Conservation (phyloP, 2,797 vertebrate species). For the Spea hammondii region DNA sequence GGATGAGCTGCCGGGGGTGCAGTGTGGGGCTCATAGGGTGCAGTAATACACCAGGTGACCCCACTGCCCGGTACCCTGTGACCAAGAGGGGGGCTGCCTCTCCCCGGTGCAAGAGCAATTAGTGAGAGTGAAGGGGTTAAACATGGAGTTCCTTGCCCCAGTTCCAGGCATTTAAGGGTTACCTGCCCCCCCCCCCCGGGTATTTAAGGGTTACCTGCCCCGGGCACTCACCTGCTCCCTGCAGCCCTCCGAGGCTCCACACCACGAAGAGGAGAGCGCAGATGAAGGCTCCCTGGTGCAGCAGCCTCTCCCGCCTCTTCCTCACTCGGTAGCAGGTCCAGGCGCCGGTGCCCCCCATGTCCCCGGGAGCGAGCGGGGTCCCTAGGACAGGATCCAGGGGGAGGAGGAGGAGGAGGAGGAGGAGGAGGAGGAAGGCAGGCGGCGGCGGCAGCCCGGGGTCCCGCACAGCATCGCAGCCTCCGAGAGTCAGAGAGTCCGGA, state of each 20-base stretch:
- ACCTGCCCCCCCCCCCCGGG: constrained; percentile 20
- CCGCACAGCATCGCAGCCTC: constrained; percentile 38
- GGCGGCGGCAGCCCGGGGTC: constrained; percentile 20
- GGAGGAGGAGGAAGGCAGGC: not conserved
- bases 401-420: not conserved
- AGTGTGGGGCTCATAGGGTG: too few species aligned
- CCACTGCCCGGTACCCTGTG: too few species aligned
- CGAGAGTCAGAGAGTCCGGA: not conserved
- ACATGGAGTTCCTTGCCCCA: not conserved
- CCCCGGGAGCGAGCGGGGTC: constrained; percentile 9
- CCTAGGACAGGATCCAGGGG: constrained; percentile 23
- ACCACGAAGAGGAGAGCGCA: constrained; percentile 23
- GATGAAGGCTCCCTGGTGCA: constrained; percentile 37
- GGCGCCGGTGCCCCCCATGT: constrained; percentile 11
- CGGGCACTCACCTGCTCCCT: constrained; percentile 30
- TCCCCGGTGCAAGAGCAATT: too few species aligned
- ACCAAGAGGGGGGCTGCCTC: too few species aligned
- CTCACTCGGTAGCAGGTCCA: constrained; percentile 1
- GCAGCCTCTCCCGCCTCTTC: constrained; percentile 16
- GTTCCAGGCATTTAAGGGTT: constrained; percentile 16
- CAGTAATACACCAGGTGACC: too few species aligned
- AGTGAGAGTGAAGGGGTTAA: too few species aligned
- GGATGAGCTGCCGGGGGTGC: too few species aligned
- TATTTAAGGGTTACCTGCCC: not conserved
- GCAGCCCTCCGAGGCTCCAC: constrained; percentile 28